Evolutionary conservation across 2,888 invertebrate species (phyloP), one percentile per base, ranked within the genome.

Genomic region (Heteropelma amictum): DNA sequence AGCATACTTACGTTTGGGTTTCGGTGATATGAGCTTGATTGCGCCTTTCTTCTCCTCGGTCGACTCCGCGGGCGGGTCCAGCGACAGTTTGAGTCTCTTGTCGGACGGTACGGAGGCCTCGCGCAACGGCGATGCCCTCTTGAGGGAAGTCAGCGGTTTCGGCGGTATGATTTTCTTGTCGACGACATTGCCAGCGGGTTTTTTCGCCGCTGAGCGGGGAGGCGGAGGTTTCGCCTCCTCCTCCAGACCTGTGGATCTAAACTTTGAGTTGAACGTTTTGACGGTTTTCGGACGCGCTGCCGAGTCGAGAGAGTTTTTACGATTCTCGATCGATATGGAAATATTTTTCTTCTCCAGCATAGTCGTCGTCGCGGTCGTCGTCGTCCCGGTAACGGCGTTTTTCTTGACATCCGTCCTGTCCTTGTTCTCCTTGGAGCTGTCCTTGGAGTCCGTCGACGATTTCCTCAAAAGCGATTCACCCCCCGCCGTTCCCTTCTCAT

Each of bases 201-300:
- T 93, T 83, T 94, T 93, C 1, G 93, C 88, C 0, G 92, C 90
- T 58, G 93, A 92, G 68, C 95, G 91, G 2, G 96, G 95, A 1
- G 95, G 95, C 10, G 97, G 95, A n/a, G 96, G 95, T 84, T 95
- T 95, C 0, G 94, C 92, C 90, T 95, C 96, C 88, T 97, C 97
- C 86, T 95, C 96, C 63, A 97, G 89, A 35, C 97, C 97, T 83
- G 97, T 97, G 56, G 96, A 96, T 79, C 98, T 93, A 91, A 97
- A 97, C 90, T 96, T 97, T 0, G 96, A 95, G 89, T 96, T 94
- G 87, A 94, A 96, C 12, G 95, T 95, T 92, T 97, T 98, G 0
- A 97, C 97, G 38, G 97, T 97, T 90, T 96, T 96, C 3, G 96
- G 94, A 83, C 97, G 91, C 8, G 92, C n/a, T n/a, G n/a, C 91